Base-by-base conservation (phyloP, 2,113 vertebrate genomes). In the Myxocyprinus asiaticus region DNA sequence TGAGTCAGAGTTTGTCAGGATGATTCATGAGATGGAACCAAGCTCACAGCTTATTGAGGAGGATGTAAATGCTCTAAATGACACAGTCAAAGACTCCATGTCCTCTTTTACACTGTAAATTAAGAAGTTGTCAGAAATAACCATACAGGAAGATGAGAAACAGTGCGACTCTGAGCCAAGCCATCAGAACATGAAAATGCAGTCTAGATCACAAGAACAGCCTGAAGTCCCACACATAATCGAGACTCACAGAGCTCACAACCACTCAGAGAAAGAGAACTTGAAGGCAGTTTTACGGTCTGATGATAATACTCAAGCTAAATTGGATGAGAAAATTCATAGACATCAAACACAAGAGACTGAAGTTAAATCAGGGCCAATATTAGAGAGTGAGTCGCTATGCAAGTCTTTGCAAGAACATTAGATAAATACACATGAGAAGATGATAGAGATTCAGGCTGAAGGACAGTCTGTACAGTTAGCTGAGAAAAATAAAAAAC, bases 271-370 rank as follows among this genome's bases (percentile, higher is more conserved):
- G 22, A 33, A 33, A 33, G 22, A 33, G 22, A 33, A 33, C 22
- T 33, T 33, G 22, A 11, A 8, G 22, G 45, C 12, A 42, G 12
- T 15, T 74, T 59, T 42, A 44, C 7, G 6, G 17, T 56, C 15
- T 14, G 9, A 56, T 65, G 45, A 33, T 70, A 53, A 76, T 22
- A 12, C 6, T 66, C 71, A 43, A 43, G 44, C 22, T 79, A 58
- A 22, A 12, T 10, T 14, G 14, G 59, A 64, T 76, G 15, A 11
- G 11, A 33, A 64, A 10, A 42, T 9, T 47, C n/a, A 33, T 7
- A 61, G 69, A 71, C 8, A 63, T 4, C 70, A 43, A 66, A 14
- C 9, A 15, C 64, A 68, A 47, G 66, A 61, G 56, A n/a, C 61
- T 33, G 53, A 67, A 66, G 74, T 64, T 66, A 66, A 3, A 4